Conservation (phyloP, 2,113 vertebrate genomes). For the Elgaria multicarinata region DNA sequence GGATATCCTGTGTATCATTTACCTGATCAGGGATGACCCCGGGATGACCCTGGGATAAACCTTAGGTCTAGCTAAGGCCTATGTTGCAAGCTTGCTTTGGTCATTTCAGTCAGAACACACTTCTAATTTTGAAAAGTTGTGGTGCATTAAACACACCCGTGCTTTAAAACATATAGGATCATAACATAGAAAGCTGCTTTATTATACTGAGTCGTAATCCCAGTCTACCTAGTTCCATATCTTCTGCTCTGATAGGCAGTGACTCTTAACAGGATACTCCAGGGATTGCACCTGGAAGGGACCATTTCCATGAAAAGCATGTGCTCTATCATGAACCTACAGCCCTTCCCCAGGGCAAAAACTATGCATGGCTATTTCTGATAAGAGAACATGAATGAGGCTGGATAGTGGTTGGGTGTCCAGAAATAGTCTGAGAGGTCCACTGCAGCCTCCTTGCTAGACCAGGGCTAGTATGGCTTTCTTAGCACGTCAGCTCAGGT, state of each 20-base stretch:
- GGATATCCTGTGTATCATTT: no score
- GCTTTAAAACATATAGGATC: neutral
- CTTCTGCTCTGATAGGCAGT: no score
- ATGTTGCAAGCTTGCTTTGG: neutral
- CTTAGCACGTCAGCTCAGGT: neutral
- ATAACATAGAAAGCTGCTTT: neutral
- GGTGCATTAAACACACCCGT: no score
- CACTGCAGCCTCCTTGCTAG: neutral
- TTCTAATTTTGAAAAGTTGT: neutral
- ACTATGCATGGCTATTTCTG: neutral
- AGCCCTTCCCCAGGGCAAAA: neutral
- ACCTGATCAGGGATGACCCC: no score
- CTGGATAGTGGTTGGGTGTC: neutral
- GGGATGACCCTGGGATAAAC: no score
- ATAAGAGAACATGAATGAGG: neutral
- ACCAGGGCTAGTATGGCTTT: neutral
- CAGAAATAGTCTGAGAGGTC: neutral
- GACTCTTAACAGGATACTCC: no score
- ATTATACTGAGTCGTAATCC: no score
- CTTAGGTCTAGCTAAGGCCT: no score
- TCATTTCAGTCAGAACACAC: neutral
- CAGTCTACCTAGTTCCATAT: no score
- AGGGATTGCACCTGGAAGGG: no score
- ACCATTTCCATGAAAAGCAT: neutral
- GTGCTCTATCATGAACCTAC: neutral